Conservation (phyloP, 2,888 invertebrate genomes). For the Timema podura region DNA sequence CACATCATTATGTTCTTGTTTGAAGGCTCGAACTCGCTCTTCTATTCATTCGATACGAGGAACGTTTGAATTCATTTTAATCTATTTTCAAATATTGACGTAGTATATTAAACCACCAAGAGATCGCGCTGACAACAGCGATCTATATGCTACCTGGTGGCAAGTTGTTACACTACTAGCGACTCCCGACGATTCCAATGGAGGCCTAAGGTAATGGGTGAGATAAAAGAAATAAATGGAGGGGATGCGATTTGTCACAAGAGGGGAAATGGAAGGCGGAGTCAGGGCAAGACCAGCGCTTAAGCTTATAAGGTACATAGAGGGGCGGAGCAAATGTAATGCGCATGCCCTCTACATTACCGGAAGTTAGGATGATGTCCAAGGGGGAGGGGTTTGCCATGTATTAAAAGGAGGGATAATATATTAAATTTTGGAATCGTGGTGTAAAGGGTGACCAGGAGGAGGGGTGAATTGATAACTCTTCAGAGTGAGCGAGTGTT, state of each 20-base stretch:
- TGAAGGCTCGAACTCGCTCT: too few species aligned
- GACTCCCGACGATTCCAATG: neutral
- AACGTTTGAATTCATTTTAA: too few species aligned
- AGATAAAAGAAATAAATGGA: neutral
- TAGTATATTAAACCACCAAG: neutral
- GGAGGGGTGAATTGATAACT: conserved; percentile 12
- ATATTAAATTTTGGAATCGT: conserved; percentile 10
- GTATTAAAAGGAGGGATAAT: conserved; percentile 17
- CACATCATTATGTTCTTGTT: too few species aligned
- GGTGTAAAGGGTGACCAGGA: neutral
- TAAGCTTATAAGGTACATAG: neutral
- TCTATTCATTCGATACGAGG: too few species aligned
- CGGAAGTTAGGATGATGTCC: conserved; percentile 23
- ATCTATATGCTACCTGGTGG: neutral
- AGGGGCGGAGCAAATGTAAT: conserved; percentile 13
- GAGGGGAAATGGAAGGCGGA: conserved; percentile 15
- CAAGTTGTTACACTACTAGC: neutral
- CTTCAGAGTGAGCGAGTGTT: neutral
- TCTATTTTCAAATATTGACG: too few species aligned
- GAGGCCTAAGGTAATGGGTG: conserved; percentile 11
- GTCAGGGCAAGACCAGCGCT: conserved; percentile 9
- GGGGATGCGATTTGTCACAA: too few species aligned
- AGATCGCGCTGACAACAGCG: neutral
- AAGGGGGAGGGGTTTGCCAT: conserved; percentile 14
- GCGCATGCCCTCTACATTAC: conserved; percentile 25